These are phyloP conservation scores for Hirtodrosophila confusa DNA, from an alignment of 2,888 invertebrate species.

Conservation along the genomic window DNA sequence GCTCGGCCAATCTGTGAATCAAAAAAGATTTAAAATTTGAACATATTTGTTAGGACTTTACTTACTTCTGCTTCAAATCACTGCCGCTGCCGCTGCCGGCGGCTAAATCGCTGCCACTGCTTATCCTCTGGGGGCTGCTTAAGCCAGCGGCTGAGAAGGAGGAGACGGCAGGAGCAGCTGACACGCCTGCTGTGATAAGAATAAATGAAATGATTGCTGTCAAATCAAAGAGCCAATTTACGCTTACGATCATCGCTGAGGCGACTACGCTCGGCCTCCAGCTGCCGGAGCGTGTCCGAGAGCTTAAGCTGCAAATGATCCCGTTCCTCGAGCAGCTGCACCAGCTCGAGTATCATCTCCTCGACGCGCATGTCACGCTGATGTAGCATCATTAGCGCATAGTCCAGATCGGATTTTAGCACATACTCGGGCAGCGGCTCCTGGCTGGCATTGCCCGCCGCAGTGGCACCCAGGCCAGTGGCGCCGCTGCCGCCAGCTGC, in stretches of 20 bases:
- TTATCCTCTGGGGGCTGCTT: conserved; percentile 41
- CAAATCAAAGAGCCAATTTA: conserved; percentile 7
- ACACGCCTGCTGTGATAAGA: conserved; percentile 14
- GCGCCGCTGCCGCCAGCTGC: conserved; percentile 24
- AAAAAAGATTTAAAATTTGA: too few species aligned
- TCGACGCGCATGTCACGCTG: conserved; percentile 94
- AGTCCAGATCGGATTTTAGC: conserved; percentile 88
- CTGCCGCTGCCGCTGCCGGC: conserved; percentile 63
- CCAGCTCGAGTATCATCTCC: conserved; percentile 93
- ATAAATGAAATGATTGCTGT: neutral
- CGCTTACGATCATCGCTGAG: conserved; percentile 67
- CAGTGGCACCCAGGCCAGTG: conserved; percentile 6
- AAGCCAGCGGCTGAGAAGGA: conserved; percentile 29
- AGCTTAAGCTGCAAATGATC: conserved; percentile 93
- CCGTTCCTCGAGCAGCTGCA: conserved; percentile 92
- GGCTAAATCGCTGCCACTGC: conserved; percentile 38
- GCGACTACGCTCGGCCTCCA: conserved; percentile 86
- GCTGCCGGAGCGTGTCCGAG: conserved; percentile 91
- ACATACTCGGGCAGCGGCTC: conserved; percentile 63
- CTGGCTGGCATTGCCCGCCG: conserved; percentile 11
- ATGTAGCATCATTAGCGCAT: conserved; percentile 93
- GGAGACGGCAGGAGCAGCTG: conserved; percentile 5
- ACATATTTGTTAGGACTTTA: neutral
- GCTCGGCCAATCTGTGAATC: conserved; percentile 85
- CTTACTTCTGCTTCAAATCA: conserved; percentile 82